Evolutionary conservation across 1,140 invertebrate genomes (phyloP), one percentile per base, ranked within the genome.

Genomic region (Pseudachorutes palmiensis): DNA sequence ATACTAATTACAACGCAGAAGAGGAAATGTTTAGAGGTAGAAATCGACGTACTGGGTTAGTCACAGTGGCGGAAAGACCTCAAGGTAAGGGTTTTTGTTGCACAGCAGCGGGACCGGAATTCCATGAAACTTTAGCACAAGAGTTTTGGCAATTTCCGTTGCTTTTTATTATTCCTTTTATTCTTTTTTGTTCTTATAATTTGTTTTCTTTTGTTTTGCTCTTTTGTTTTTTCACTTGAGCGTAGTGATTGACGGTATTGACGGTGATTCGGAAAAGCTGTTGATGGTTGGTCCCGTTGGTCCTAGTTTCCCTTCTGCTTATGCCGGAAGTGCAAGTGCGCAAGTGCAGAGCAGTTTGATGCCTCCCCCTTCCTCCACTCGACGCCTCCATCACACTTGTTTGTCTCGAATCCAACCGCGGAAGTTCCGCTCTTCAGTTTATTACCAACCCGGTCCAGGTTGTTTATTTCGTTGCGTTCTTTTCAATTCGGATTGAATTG

Each of bases 61-160:
- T 77, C 41, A 76, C 81, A 59, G 91, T 94, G 0, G 92, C 89
- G 68, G 90, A 92, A 77, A 80, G 89, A 73, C 90, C 87, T 64
- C 87, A 91, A 82, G 91, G 91, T 94, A 82, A 78, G 76, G 51
- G 3, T 14, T 16, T n/a, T n/a, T n/a, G n/a, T n/a, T n/a, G n/a
- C n/a, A n/a, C n/a, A n/a, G n/a, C n/a, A n/a, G n/a, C n/a, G n/a
- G n/a, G n/a, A n/a, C n/a, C n/a, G n/a, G n/a, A n/a, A n/a, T n/a
- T n/a, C n/a, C n/a, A n/a, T n/a, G 29, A 33, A 26, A 64, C 64
- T 63, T 48, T 58, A 48, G 59, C 49, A 62, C n/a, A 58, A 30
- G 1, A 41, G 68, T 51, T 22, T 55, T 72, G 33, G 59, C 45
- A 36, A 65, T 66, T 60, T 71, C 70, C 57, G 48, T 62, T 61